These are phyloP conservation scores for Synaphobranchus kaupii DNA, from an alignment of 2,797 vertebrate species.

Conservation along the genomic window DNA sequence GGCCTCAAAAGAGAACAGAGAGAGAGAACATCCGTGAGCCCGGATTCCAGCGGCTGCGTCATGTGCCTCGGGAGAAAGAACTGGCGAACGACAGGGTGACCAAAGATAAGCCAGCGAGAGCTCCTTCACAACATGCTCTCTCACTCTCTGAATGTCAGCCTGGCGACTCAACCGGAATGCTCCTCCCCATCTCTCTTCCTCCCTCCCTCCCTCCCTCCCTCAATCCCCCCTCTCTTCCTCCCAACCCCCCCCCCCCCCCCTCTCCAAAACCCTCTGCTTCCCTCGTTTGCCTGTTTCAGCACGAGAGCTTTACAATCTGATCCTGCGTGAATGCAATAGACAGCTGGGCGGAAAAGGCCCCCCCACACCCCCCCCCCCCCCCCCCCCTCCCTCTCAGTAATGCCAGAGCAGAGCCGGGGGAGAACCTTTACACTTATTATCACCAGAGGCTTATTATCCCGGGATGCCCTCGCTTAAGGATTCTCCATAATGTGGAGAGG, in stretches of 20 bases:
- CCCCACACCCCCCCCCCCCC: slow-evolving; percentile 10
- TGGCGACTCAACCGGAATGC: slow-evolving; percentile 40
- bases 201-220: slow-evolving; percentile 12
- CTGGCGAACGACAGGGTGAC: background rate
- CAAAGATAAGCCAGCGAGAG: background rate
- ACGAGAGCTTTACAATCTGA: slow-evolving; percentile 48
- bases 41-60: slow-evolving; percentile 35
- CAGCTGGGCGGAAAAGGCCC: slow-evolving; percentile 36
- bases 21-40: background rate
- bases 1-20: background rate
- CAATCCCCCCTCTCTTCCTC: slow-evolving; percentile 27
- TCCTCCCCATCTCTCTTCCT: slow-evolving; percentile 43
- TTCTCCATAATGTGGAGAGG: background rate
- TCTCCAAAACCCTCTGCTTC: slow-evolving; percentile 29
- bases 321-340: slow-evolving; percentile 37
- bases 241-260: slow-evolving; percentile 26
- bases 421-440: slow-evolving; percentile 32
- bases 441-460: slow-evolving; percentile 27
- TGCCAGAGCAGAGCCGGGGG: slow-evolving; percentile 6
- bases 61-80: background rate
- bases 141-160: slow-evolving; percentile 50
- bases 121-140: slow-evolving; percentile 26
- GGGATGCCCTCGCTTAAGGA: slow-evolving; percentile 30
- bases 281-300: slow-evolving; percentile 47
- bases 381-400: background rate